Evolutionary conservation across 2,888 invertebrate genomes (phyloP).

Genomic region (Tribolium freemani): DNA sequence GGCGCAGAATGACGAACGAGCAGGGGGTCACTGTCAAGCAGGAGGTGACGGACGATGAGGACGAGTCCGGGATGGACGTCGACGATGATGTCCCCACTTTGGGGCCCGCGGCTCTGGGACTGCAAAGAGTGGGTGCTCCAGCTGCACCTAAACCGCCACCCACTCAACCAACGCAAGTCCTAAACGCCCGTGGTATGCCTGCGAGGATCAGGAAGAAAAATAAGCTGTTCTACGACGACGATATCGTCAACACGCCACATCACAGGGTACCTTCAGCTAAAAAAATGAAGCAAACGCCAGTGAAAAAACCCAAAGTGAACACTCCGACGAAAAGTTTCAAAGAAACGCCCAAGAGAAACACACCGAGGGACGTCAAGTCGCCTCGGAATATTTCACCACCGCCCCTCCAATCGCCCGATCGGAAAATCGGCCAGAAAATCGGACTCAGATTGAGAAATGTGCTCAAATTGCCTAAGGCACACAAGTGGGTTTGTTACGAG

Average conservation of each 20-base stretch:
- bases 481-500: conserved; percentile 99
- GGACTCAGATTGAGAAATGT: conserved; percentile 92
- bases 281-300: conserved; percentile 73
- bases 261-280: conserved; percentile 81
- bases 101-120: conserved; percentile 84
- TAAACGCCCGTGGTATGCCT: conserved; percentile 91
- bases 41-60: conserved; percentile 73
- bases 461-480: conserved; percentile 96
- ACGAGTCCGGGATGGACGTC: conserved; percentile 70
- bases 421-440: conserved; percentile 89
- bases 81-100: conserved; percentile 80
- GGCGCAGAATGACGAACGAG: conserved; percentile 66
- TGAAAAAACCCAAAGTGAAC: conserved; percentile 63
- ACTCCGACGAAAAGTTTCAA: conserved; percentile 56
- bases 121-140: conserved; percentile 86
- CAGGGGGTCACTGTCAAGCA: conserved; percentile 67
- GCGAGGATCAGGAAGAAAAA: conserved; percentile 92
- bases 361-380: conserved; percentile 52
- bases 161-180: conserved; percentile 81
- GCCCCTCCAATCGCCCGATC: conserved; percentile 77
- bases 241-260: conserved; percentile 85
- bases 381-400: conserved; percentile 65
- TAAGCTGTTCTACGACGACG: conserved; percentile 87
- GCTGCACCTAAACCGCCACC: conserved; percentile 79
- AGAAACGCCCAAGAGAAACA: conserved; percentile 31